A percentile compares a stretch with the other conserved stretches of the same genome.
phyloP scores from a whole-genome alignment of 2,797 vertebrate genomes.

The Champsocephalus gunnari region DNA sequence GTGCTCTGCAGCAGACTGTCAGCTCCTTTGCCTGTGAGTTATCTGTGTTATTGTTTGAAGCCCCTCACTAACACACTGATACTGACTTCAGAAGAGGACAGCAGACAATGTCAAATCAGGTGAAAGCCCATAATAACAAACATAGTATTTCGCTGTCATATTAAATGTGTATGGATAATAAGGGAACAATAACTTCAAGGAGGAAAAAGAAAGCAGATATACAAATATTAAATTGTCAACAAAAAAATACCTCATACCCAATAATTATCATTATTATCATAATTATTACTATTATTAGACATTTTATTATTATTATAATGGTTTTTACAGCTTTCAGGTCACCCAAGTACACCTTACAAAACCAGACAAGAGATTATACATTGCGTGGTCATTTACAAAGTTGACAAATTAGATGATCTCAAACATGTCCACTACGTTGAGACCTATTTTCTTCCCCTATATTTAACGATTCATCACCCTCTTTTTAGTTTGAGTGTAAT shows the following conservation, averaged over 20 bases:
- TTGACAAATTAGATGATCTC: neutral
- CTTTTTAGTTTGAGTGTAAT: constrained; percentile 8
- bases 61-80: neutral
- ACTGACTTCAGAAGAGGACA: neutral
- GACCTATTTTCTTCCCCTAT: constrained; percentile 14
- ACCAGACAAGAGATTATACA: too few species aligned
- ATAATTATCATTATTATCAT: too few species aligned
- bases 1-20: constrained; percentile 9
- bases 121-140: neutral
- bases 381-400: too few species aligned
- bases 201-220: neutral
- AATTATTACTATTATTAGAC: too few species aligned
- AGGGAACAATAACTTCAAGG: neutral
- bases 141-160: neutral
- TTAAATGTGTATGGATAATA: too few species aligned
- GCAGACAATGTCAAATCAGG: neutral
- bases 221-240: neutral
- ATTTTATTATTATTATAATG: too few species aligned
- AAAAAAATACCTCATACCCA: neutral
- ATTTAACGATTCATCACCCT: constrained; percentile 16
- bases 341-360: too few species aligned
- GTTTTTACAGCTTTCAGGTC: too few species aligned
- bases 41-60: neutral
- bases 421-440: neutral
- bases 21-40: too few species aligned